phyloP scores from a whole-genome alignment of 1,140 invertebrate genomes.

The Cyrtorhinus lividipennis region DNA sequence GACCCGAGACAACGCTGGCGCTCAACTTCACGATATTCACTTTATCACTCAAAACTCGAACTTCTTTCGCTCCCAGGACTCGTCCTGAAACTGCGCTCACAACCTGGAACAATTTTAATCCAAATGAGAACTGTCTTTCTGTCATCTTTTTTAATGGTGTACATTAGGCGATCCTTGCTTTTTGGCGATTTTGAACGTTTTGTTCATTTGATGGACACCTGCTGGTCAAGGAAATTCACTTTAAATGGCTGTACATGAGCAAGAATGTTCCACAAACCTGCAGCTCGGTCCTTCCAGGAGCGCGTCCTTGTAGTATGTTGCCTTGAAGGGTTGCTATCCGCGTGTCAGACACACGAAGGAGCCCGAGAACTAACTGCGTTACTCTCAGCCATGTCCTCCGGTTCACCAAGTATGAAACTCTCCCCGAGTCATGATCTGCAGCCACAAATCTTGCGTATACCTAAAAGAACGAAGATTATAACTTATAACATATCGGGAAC shows the following conservation, averaged over 20 bases:
- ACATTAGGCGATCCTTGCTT: too few relatives aligned
- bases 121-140: neutral
- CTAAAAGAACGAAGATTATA: slow-evolving; percentile 25
- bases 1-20: slow-evolving; percentile 77
- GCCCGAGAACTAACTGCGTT: slow-evolving; percentile 73
- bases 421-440: slow-evolving; percentile 77
- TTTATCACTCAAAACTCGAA: slow-evolving; percentile 81
- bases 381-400: slow-evolving; percentile 72
- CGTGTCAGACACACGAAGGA: slow-evolving; percentile 73
- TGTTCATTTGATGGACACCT: too few relatives aligned
- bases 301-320: slow-evolving; percentile 69
- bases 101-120: slow-evolving; percentile 38
- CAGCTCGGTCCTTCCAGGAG: slow-evolving; percentile 77
- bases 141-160: too few relatives aligned
- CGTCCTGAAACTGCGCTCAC: slow-evolving; percentile 81
- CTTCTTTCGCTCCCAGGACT: slow-evolving; percentile 78
- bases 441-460: slow-evolving; percentile 77
- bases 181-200: too few relatives aligned
- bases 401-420: slow-evolving; percentile 78
- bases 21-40: slow-evolving; percentile 65
- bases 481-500: slow-evolving; percentile 4
- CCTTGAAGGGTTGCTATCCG: slow-evolving; percentile 69
- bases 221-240: too few relatives aligned
- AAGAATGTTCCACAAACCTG: slow-evolving; percentile 42
- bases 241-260: too few relatives aligned